These are phyloP conservation scores for Falco biarmicus DNA, from an alignment of 2,797 vertebrate genomes.

Conservation along the genomic window DNA sequence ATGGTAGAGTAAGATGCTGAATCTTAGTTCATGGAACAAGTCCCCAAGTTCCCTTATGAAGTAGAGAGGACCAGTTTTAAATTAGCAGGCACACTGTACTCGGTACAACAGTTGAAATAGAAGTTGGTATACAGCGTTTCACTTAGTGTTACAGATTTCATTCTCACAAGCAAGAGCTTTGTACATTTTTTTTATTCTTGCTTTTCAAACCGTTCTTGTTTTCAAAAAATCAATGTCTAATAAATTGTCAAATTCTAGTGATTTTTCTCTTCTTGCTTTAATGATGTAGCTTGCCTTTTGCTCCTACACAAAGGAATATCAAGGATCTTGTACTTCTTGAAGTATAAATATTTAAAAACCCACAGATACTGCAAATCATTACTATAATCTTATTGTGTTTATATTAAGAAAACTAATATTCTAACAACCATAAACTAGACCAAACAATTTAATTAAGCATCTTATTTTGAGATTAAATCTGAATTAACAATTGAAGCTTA, in stretches of 20 bases:
- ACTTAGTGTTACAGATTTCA: background rate
- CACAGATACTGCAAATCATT: background rate
- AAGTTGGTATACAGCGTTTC: background rate
- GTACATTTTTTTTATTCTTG: background rate
- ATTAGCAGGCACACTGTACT: background rate
- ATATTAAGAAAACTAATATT: background rate
- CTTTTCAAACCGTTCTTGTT: background rate
- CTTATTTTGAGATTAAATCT: background rate
- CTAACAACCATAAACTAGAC: background rate
- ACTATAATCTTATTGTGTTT: background rate
- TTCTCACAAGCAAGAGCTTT: background rate
- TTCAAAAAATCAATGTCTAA: accelerated
- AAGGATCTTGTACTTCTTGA: background rate
- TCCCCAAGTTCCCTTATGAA: background rate
- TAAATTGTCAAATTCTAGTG: background rate
- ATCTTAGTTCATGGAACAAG: background rate
- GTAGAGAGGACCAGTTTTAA: background rate
- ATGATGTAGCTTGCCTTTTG: background rate
- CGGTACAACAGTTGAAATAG: background rate
- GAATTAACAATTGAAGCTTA: background rate
- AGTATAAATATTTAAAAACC: background rate
- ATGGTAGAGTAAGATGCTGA: background rate
- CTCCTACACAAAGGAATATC: background rate
- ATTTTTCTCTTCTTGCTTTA: background rate
- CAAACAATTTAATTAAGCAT: background rate